Conservation (phyloP, 2,888 invertebrate species). For the Macrosiphum euphorbiae region DNA sequence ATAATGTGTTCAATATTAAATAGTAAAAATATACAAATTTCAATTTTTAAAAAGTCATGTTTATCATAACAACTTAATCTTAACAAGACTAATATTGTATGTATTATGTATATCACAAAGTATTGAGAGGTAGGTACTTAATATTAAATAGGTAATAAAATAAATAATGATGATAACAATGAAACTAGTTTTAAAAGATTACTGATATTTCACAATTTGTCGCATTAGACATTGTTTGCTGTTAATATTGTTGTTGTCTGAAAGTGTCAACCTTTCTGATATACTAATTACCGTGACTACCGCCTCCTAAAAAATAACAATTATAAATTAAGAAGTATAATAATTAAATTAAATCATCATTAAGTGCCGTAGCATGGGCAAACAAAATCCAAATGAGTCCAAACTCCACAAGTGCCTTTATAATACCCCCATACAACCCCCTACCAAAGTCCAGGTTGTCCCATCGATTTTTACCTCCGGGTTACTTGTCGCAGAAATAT, state of each 20-base stretch:
- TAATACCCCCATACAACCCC: no score
- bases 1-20: neutral
- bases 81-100: no score
- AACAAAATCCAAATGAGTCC: no score
- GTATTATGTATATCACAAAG: neutral
- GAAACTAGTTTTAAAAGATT: conserved; percentile 1
- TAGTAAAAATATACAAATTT: neutral
- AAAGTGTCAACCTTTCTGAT: neutral
- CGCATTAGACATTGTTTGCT: neutral
- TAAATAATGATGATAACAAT: neutral
- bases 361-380: no score
- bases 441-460: no score
- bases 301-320: neutral
- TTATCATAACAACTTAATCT: no score
- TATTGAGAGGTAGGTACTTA: no score
- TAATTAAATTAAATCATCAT: neutral
- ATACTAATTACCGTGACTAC: neutral
- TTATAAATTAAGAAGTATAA: neutral
- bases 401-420: no score
- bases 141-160: neutral
- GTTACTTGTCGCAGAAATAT: no score
- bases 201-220: neutral
- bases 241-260: neutral
- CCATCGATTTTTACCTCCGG: no score
- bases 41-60: no score